These are phyloP conservation scores for Coelopa frigida DNA, from an alignment of 1,140 invertebrate species.

Conservation along the genomic window DNA sequence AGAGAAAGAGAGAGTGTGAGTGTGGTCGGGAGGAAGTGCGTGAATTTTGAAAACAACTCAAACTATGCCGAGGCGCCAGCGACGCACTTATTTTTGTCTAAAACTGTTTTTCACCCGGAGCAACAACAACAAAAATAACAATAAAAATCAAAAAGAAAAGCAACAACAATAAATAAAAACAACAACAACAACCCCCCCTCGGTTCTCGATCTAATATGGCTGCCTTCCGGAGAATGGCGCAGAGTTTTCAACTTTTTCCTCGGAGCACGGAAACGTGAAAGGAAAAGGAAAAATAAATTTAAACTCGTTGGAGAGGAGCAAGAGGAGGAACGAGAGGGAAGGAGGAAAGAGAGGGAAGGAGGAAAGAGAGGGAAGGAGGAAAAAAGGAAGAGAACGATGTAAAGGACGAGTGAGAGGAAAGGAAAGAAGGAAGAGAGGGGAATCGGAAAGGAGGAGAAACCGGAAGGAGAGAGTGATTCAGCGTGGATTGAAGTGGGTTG, in stretches of 20 bases:
- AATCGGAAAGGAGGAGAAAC: slow-evolving; percentile 11
- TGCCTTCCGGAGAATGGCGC: background rate
- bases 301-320: slow-evolving; percentile 6
- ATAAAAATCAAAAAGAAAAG: too few species aligned
- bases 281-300: slow-evolving; percentile 8
- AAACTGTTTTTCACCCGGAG: slow-evolving; percentile 7
- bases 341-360: slow-evolving; percentile 10
- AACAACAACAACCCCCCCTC: slow-evolving; percentile 13
- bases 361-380: slow-evolving; percentile 4
- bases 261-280: background rate
- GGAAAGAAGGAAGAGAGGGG: slow-evolving; percentile 11
- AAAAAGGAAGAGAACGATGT: slow-evolving; percentile 4
- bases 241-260: background rate
- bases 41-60: slow-evolving; percentile 32
- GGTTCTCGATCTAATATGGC: slow-evolving; percentile 3
- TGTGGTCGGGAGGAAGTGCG: too few species aligned
- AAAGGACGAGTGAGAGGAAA: slow-evolving; percentile 11
- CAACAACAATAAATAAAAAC: too few species aligned
- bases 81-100: slow-evolving; percentile 9
- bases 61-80: slow-evolving; percentile 37
- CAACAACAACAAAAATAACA: too few species aligned
- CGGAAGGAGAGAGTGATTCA: slow-evolving; percentile 1
- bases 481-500: too few species aligned
- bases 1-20: too few species aligned
- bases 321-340: slow-evolving; percentile 14